Evolutionary conservation across 2,888 invertebrate genomes (phyloP).

Genomic region (Leucoptera coffeella): DNA sequence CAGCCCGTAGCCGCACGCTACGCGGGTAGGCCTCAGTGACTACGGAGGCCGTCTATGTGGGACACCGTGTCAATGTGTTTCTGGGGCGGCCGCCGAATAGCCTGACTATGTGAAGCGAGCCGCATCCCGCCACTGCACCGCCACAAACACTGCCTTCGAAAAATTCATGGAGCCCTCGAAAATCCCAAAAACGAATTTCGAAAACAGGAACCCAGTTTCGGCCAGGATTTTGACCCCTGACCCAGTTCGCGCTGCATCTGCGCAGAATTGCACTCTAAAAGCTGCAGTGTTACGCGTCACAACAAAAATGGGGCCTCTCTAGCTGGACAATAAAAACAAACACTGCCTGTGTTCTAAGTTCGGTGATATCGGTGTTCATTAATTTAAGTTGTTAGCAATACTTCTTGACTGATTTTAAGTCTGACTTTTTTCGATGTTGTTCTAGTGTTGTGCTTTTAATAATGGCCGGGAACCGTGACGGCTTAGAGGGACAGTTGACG

Average conservation of each 20-base stretch:
- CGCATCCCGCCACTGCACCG: conserved; percentile 4
- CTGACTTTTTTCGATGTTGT: conserved; percentile 15
- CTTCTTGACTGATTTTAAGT: conserved; percentile 27
- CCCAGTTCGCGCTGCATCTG: conserved; percentile 34
- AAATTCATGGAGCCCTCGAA: conserved; percentile 4
- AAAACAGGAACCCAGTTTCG: conserved; percentile 3
- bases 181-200: conserved; percentile 2
- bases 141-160: conserved; percentile 18
- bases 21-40: no score
- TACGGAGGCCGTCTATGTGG: conserved; percentile 13
- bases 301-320: no score
- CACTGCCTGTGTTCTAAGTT: no score
- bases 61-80: conserved; percentile 31
- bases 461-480: conserved; percentile 33
- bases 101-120: conserved; percentile 10
- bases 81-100: conserved; percentile 9
- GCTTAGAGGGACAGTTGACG: conserved; percentile 29
- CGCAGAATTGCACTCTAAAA: conserved; percentile 19
- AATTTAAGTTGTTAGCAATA: conserved; percentile 14
- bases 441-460: conserved; percentile 7
- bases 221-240: conserved; percentile 31
- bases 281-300: conserved; percentile 21
- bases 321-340: no score
- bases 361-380: conserved; percentile 46
- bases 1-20: no score